Percentiles rank a stretch among this genome's conserved stretches.
Evolutionary conservation across 2,113 vertebrate genomes (phyloP).

Genomic region (Labrus mixtus): DNA sequence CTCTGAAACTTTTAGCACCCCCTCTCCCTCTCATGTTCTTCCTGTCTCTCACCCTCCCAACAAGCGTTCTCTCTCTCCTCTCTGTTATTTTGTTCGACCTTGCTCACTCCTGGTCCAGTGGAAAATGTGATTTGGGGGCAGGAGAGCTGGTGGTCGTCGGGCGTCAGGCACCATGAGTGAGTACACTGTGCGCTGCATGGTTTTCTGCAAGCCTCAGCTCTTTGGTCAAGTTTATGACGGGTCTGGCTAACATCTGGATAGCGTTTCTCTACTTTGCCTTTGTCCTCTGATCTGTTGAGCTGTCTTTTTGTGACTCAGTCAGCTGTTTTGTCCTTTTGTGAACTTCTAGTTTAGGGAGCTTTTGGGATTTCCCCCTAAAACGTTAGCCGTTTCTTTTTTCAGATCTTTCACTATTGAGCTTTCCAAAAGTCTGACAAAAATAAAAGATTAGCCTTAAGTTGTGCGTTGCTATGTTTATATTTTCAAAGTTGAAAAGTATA

Average conservation of each 20-base stretch:
- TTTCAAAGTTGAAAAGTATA: neutral
- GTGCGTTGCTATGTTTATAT: neutral
- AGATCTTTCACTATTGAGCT: neutral
- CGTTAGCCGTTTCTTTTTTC: neutral
- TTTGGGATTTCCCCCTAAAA: neutral
- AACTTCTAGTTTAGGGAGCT: neutral
- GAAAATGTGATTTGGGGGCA: slow-evolving; percentile 75
- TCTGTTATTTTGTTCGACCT: slow-evolving; percentile 41
- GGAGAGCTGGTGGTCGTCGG: slow-evolving; percentile 55
- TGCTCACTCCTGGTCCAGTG: slow-evolving; percentile 49
- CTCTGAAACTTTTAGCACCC: slow-evolving; percentile 52
- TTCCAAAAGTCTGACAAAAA: neutral
- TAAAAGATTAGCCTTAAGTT: neutral
- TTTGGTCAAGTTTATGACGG: slow-evolving; percentile 5
- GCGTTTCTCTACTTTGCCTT: neutral
- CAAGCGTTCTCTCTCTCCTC: slow-evolving; percentile 14
- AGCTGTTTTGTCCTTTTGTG: slow-evolving; percentile 5
- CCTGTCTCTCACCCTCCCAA: slow-evolving; percentile 47
- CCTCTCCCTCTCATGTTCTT: slow-evolving; percentile 34
- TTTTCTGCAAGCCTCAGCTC: slow-evolving; percentile 17
- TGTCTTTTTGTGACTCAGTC: slow-evolving; percentile 13
- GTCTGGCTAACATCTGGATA: slow-evolving; percentile 28
- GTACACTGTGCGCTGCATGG: slow-evolving; percentile 53
- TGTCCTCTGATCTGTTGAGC: neutral
- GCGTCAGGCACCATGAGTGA: slow-evolving; percentile 81